Conservation (phyloP, 1,140 invertebrate genomes). For the Dendroctonus ponderosae region DNA sequence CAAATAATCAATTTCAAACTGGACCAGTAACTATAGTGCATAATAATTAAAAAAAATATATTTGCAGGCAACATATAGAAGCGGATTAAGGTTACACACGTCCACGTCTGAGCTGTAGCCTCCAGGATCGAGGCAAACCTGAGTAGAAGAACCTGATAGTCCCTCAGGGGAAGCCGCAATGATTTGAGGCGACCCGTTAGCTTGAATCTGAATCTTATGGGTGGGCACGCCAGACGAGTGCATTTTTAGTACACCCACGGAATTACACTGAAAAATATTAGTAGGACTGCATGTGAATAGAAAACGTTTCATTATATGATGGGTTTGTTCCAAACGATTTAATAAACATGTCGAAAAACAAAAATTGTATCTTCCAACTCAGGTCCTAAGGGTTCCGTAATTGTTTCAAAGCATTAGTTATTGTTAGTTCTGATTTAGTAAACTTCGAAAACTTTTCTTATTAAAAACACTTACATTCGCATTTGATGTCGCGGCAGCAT, state of each 20-base stretch:
- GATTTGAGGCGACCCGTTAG: constrained; percentile 55
- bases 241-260: constrained; percentile 67
- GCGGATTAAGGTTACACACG: constrained; percentile 55
- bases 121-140: constrained; percentile 72
- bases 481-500: constrained; percentile 53
- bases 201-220: constrained; percentile 55
- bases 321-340: not conserved
- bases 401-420: not conserved
- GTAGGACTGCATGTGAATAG: constrained; percentile 2
- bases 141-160: constrained; percentile 61
- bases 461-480: constrained; percentile 46
- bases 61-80: constrained; percentile 23
- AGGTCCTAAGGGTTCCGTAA: no score
- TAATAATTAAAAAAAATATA: constrained; percentile 12
- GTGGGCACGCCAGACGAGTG: constrained; percentile 56
- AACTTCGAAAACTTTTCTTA: not conserved
- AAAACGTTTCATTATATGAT: not conserved
- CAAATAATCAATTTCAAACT: no score
- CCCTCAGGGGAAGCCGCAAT: constrained; percentile 59
- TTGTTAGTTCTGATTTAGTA: not conserved
- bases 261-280: constrained; percentile 41
- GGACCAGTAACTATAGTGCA: not conserved
- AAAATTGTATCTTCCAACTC: no score
- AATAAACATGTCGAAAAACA: no score
- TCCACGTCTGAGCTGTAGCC: constrained; percentile 61